A percentile compares a stretch with the other conserved stretches of the same genome.
phyloP scores from a whole-genome alignment of 2,888 invertebrate genomes.

The Halictus ligatus region DNA sequence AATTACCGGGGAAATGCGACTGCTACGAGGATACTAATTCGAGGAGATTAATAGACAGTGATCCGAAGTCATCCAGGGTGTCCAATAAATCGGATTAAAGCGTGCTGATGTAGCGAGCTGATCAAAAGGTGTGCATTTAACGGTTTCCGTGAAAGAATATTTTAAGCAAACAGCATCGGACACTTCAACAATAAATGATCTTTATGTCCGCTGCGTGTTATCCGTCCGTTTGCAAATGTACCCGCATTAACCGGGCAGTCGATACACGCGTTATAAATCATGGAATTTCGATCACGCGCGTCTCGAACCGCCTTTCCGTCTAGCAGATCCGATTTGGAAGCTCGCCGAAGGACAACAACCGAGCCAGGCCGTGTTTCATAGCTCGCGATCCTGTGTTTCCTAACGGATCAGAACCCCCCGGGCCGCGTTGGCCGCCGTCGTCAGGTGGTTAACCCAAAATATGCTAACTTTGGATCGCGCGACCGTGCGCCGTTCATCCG shows the following conservation, averaged over 20 bases:
- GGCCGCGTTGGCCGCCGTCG: slow-evolving; percentile 57
- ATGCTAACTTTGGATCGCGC: slow-evolving; percentile 60
- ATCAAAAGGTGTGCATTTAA: background rate
- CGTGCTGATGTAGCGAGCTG: background rate
- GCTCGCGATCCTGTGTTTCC: slow-evolving; percentile 14
- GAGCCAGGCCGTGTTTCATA: background rate
- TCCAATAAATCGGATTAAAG: slow-evolving; percentile 7
- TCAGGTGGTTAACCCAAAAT: slow-evolving; percentile 69
- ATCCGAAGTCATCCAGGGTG: background rate
- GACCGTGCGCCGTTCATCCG: slow-evolving; percentile 43
- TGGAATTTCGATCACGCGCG: background rate
- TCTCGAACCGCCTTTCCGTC: background rate
- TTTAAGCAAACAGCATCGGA: background rate
- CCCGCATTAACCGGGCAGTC: background rate
- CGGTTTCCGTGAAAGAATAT: background rate
- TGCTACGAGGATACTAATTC: background rate
- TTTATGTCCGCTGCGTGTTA: background rate
- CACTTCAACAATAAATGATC: background rate
- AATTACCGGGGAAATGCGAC: background rate
- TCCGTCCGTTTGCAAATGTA: background rate
- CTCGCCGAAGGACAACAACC: background rate
- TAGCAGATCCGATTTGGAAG: background rate
- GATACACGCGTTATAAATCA: background rate
- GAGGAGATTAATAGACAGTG: background rate
- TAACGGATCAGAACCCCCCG: slow-evolving; percentile 27